Conservation (phyloP, 2,888 invertebrate species). For the Acrocera orbiculus region DNA sequence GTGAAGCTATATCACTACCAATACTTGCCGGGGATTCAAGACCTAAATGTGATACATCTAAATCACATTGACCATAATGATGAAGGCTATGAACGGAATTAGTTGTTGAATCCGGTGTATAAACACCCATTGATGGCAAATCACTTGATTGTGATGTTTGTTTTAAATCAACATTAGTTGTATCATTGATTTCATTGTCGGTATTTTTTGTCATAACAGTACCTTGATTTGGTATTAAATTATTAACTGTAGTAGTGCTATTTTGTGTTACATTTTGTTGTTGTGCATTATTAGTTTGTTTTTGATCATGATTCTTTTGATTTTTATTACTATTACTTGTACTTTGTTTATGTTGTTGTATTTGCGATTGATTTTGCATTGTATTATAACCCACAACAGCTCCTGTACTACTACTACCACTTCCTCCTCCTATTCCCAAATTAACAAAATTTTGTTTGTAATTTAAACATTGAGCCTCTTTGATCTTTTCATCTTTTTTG, state of each 20-base stretch:
- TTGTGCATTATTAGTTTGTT: conserved; percentile 7
- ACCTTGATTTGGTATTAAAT: conserved; percentile 13
- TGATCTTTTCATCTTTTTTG: conserved; percentile 23
- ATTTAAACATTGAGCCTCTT: conserved; percentile 11
- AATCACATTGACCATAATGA: conserved; percentile 59
- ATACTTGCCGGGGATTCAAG: conserved; percentile 80
- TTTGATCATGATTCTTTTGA: conserved; percentile 7
- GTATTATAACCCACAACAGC: too few species aligned
- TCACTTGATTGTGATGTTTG: conserved; percentile 37
- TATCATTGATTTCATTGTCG: conserved; percentile 11
- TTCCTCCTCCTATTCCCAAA: too few species aligned
- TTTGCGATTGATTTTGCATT: conserved; percentile 3
- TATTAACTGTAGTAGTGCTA: conserved; percentile 9
- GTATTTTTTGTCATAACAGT: conserved; percentile 9
- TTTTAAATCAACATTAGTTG: conserved; percentile 17
- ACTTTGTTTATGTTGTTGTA: conserved; percentile 6
- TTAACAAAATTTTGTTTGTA: conserved; percentile 10
- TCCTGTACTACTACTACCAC: too few species aligned
- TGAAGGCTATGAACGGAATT: conserved; percentile 67
- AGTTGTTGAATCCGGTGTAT: conserved; percentile 68
- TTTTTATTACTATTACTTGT: conserved; percentile 1
- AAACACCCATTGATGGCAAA: conserved; percentile 67
- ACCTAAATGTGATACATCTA: conserved; percentile 68
- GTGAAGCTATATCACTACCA: conserved; percentile 66
- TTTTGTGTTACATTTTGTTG: conserved; percentile 10